Evolutionary conservation across 2,888 invertebrate species (phyloP).

Genomic region (Crocallis elinguaria): DNA sequence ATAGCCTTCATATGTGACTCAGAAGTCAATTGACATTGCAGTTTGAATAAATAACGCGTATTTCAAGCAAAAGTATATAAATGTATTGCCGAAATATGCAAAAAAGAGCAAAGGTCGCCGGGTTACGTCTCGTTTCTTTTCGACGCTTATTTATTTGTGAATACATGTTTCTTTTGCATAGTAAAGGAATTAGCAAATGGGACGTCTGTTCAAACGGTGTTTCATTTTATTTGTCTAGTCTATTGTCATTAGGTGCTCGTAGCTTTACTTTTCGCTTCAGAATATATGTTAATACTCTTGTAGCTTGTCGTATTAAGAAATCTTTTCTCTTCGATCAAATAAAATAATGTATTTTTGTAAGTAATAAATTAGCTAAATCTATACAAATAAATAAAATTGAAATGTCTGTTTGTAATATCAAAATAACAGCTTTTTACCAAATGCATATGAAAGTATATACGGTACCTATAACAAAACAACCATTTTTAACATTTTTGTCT

Average conservation of each 20-base stretch:
- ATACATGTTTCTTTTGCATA: slow-evolving; percentile 21
- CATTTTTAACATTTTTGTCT: too few relatives aligned
- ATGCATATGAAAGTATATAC: too few relatives aligned
- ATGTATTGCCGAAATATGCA: slow-evolving; percentile 33
- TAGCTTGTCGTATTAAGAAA: not conserved
- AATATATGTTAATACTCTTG: not conserved
- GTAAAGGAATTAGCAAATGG: slow-evolving; percentile 13
- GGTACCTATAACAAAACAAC: too few relatives aligned
- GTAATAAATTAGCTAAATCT: too few relatives aligned
- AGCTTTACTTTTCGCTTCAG: not conserved
- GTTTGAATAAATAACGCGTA: slow-evolving; percentile 14
- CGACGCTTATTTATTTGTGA: slow-evolving; percentile 11
- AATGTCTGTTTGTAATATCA: too few relatives aligned
- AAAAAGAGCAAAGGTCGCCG: slow-evolving; percentile 33
- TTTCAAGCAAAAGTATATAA: slow-evolving; percentile 17
- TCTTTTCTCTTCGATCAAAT: not conserved
- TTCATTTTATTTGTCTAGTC: not conserved
- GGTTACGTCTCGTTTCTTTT: slow-evolving; percentile 22
- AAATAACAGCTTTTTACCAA: too few relatives aligned
- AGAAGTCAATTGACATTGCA: slow-evolving; percentile 12
- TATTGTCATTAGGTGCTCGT: not conserved
- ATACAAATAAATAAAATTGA: too few relatives aligned
- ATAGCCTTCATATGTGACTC: slow-evolving; percentile 9
- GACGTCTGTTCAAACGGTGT: slow-evolving; percentile 6
- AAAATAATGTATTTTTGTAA: too few relatives aligned